Evolutionary conservation across 2,888 invertebrate species (phyloP).

Genomic region (Sinhomidia bicolor): DNA sequence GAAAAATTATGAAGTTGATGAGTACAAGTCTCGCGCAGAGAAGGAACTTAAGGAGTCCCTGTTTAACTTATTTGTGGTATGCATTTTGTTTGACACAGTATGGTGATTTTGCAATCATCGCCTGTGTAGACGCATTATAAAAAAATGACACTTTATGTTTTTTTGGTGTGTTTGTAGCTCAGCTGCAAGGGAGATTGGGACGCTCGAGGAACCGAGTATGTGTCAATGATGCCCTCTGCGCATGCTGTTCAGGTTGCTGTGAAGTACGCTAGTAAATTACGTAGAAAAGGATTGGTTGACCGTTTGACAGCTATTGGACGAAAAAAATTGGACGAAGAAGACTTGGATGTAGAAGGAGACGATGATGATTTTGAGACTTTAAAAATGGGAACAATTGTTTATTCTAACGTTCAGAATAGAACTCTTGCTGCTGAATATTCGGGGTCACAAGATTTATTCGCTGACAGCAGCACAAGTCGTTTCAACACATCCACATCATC

Average conservation of each 20-base stretch:
- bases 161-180: constrained; percentile 83
- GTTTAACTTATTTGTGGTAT: constrained; percentile 94
- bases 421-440: constrained; percentile 48
- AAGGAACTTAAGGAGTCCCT: constrained; percentile 89
- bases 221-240: constrained; percentile 90
- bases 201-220: constrained; percentile 92
- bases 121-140: too few relatives aligned
- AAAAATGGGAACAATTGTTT: constrained; percentile 68
- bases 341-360: constrained; percentile 76
- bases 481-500: constrained; percentile 39
- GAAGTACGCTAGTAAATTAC: constrained; percentile 92
- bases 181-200: constrained; percentile 93
- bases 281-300: constrained; percentile 90
- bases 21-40: constrained; percentile 84
- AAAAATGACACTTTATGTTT: too few relatives aligned
- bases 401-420: constrained; percentile 60
- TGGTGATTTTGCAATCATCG: neutral
- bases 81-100: too few relatives aligned
- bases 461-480: constrained; percentile 32
- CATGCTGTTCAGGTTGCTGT: constrained; percentile 91
- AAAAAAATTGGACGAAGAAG: constrained; percentile 80
- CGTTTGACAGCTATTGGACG: constrained; percentile 86
- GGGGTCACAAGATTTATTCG: constrained; percentile 65
- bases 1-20: constrained; percentile 78
- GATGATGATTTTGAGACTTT: constrained; percentile 78